Evolutionary conservation across 2,113 vertebrate species (phyloP).

Genomic region (Serilophus lunatus): DNA sequence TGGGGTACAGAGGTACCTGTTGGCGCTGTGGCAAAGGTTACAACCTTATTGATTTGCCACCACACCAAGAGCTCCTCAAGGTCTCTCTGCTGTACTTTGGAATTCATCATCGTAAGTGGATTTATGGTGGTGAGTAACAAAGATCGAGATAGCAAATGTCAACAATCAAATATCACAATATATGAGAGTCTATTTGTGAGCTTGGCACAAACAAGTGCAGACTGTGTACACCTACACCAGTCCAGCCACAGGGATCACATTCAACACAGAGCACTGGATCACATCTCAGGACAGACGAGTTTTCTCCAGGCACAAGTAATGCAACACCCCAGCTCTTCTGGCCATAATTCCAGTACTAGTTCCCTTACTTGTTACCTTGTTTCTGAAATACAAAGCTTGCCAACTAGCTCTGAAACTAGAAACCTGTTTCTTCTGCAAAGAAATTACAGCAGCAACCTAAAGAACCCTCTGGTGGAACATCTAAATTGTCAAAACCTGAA

Average conservation of each 20-base stretch:
- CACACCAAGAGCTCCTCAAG: neutral
- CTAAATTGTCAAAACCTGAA: neutral
- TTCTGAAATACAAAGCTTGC: neutral
- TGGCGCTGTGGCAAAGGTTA: neutral
- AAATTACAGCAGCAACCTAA: neutral
- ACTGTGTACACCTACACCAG: neutral
- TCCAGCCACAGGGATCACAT: neutral
- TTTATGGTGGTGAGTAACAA: neutral
- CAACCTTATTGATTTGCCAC: neutral
- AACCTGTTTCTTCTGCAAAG: neutral
- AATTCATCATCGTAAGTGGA: neutral
- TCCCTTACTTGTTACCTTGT: neutral
- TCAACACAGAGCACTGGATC: neutral
- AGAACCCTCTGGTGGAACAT: neutral
- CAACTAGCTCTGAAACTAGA: neutral
- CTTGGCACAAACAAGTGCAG: neutral
- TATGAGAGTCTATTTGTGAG: neutral
- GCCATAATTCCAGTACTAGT: neutral
- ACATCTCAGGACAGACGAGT: neutral
- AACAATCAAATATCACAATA: neutral
- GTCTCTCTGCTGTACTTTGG: neutral
- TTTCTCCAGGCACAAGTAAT: neutral
- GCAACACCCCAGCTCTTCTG: neutral
- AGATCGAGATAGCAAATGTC: neutral
- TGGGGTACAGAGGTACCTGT: neutral